Percentiles rank a stretch among this genome's conserved stretches.
phyloP scores from a whole-genome alignment of 1,140 invertebrate species.

The Chrysomallon squamiferum region DNA sequence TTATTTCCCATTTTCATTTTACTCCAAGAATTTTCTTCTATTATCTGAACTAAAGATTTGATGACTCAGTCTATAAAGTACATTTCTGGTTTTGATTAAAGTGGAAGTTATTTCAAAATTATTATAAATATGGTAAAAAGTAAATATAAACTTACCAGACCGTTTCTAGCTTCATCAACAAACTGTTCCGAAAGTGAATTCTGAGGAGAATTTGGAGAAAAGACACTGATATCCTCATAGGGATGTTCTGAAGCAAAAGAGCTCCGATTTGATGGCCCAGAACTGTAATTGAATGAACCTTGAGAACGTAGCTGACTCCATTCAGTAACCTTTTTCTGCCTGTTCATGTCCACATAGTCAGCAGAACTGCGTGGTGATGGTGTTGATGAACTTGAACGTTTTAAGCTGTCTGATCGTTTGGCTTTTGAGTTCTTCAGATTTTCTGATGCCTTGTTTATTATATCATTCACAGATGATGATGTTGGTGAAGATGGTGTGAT shows the following conservation, averaged over 20 bases:
- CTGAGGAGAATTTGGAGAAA: conserved; percentile 16
- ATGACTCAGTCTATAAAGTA: no score
- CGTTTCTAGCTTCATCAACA: not conserved
- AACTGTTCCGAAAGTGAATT: conserved; percentile 15
- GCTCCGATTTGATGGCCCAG: conserved; percentile 20
- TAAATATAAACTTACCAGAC: no score
- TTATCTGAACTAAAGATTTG: not conserved
- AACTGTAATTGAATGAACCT: conserved; percentile 25
- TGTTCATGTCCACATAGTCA: conserved; percentile 51
- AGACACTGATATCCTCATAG: conserved; percentile 36
- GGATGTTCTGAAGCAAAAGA: conserved; percentile 29
- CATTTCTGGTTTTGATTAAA: no score
- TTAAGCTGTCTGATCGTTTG: conserved; percentile 47
- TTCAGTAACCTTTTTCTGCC: conserved; percentile 41
- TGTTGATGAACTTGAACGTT: conserved; percentile 43
- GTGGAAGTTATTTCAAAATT: no score
- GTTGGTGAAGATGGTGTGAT: conserved; percentile 15
- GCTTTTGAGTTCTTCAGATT: conserved; percentile 17
- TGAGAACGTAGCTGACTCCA: conserved; percentile 49
- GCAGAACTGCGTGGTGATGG: conserved; percentile 30
- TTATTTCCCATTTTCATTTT: not conserved
- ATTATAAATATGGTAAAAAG: no score
- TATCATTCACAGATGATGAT: conserved; percentile 21
- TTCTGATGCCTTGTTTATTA: conserved; percentile 29
- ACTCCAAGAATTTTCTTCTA: not conserved